These are phyloP conservation scores for Drosophila rellima DNA, from an alignment of 2,888 invertebrate genomes.

Conservation along the genomic window DNA sequence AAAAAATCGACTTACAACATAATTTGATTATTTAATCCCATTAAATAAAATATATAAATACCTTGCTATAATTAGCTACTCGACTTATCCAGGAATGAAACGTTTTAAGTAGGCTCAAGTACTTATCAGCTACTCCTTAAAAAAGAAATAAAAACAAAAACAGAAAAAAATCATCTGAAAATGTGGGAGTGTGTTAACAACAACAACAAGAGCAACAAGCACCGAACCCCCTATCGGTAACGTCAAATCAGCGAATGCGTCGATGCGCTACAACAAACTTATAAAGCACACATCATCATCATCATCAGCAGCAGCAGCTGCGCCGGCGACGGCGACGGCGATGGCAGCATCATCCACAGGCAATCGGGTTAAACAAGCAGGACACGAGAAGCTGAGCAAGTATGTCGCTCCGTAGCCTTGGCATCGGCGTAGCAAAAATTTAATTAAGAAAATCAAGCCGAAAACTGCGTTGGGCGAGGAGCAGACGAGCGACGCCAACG, in stretches of 20 bases:
- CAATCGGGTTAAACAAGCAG: slow-evolving; percentile 58
- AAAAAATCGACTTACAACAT: not conserved
- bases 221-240: slow-evolving; percentile 60
- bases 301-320: slow-evolving; percentile 52
- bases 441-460: slow-evolving; percentile 82
- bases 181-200: slow-evolving; percentile 80
- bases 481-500: slow-evolving; percentile 62
- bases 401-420: slow-evolving; percentile 62
- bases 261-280: slow-evolving; percentile 67
- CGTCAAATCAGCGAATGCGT: slow-evolving; percentile 71
- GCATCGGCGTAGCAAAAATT: slow-evolving; percentile 80
- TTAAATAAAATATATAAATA: not conserved
- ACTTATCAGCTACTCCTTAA: slow-evolving; percentile 42
- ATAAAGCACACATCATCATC: slow-evolving; percentile 79
- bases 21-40: not conserved
- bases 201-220: slow-evolving; percentile 71
- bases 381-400: slow-evolving; percentile 42
- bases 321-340: slow-evolving; percentile 20
- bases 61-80: slow-evolving; percentile 1
- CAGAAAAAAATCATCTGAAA: slow-evolving; percentile 43
- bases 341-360: slow-evolving; percentile 54
- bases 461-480: slow-evolving; percentile 75
- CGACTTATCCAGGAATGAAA: not conserved
- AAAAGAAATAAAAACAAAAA: slow-evolving; percentile 17
- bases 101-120: slow-evolving; percentile 28